A percentile compares a stretch with the other conserved stretches of the same genome.
Evolutionary conservation across 2,888 invertebrate genomes (phyloP).

Genomic region (Xylota sylvarum): DNA sequence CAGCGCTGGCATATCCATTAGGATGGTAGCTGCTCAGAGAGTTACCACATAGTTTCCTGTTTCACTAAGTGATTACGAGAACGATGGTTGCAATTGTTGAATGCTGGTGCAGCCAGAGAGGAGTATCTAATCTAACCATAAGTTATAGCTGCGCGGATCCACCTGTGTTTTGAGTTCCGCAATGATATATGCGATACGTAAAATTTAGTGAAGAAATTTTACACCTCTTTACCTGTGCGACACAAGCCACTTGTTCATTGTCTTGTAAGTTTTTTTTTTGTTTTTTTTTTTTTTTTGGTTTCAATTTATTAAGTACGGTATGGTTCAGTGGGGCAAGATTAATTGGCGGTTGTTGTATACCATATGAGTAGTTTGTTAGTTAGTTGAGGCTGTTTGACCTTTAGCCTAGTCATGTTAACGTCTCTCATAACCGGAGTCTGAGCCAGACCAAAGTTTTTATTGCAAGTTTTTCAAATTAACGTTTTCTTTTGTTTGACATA

Average conservation of each 20-base stretch:
- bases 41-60: conserved; percentile 75
- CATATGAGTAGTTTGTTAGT: conserved; percentile 19
- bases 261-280: conserved; percentile 7
- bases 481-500: conserved; percentile 8
- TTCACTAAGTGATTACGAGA: conserved; percentile 72
- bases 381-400: conserved; percentile 31
- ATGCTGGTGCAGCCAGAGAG: conserved; percentile 8
- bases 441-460: conserved; percentile 11
- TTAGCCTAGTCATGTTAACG: conserved; percentile 22
- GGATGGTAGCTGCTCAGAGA: conserved; percentile 38
- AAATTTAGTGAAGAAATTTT: conserved; percentile 58
- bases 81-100: conserved; percentile 40
- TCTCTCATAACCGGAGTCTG: conserved; percentile 16
- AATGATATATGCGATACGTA: conserved; percentile 47
- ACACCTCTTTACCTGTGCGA: conserved; percentile 49
- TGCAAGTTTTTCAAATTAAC: background rate
- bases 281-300: conserved; percentile 6
- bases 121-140: conserved; percentile 42
- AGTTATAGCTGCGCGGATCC: conserved; percentile 25
- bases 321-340: conserved; percentile 71
- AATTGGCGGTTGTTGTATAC: conserved; percentile 52
- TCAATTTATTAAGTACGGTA: conserved; percentile 50
- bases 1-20: conserved; percentile 24
- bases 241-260: conserved; percentile 17
- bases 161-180: conserved; percentile 61